Evolutionary conservation across 2,113 vertebrate genomes (phyloP), one percentile per base, ranked within the genome.

Genomic region (Morone chrysops): DNA sequence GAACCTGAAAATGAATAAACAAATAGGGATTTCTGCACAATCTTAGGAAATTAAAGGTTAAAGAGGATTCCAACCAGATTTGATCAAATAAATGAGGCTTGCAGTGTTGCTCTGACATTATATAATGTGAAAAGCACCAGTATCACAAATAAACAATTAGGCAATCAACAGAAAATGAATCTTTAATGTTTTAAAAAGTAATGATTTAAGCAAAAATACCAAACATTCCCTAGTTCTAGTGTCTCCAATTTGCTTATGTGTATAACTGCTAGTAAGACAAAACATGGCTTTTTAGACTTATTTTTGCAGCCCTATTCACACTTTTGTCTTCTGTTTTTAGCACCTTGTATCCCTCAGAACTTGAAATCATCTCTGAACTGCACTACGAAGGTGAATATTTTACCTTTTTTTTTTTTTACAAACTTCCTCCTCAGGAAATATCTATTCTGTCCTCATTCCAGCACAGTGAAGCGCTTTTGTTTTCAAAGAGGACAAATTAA

Each of bases 281-380:
- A 31, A 31, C 31, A 31, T 2, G 31, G 31, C 14, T 45, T 66
- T 25, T 10, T 9, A 17, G 13, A 36, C 17, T 9, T 12, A 11
- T 18, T 9, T 25, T 43, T 70, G 2, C 6, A n/a, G 3, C 38
- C 5, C 0, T 36, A 48, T 0, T 72, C 20, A 54, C n/a, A 57
- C 4, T 20, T 56, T 6, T 76, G 0, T 78, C 1, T 45, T 57
- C 45, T 75, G 10, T 61, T 84, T 82, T 70, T 71, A 96, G 96
- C 93, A 1, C 94, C 96, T 1, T 96, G 96, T 47, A 60, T 92
- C 75, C 95, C 96, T 1, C 71, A 92, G 78, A 90, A 90, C 45
- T 17, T 96, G 76, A 22, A 6, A 38, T 77, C 91, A 12, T 87
- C 83, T 40, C 62, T 95, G 13, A 87, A 95, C 85, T 96, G 96